Evolutionary conservation across 2,797 vertebrate genomes (phyloP).

Genomic region (Apogon hyalosoma): DNA sequence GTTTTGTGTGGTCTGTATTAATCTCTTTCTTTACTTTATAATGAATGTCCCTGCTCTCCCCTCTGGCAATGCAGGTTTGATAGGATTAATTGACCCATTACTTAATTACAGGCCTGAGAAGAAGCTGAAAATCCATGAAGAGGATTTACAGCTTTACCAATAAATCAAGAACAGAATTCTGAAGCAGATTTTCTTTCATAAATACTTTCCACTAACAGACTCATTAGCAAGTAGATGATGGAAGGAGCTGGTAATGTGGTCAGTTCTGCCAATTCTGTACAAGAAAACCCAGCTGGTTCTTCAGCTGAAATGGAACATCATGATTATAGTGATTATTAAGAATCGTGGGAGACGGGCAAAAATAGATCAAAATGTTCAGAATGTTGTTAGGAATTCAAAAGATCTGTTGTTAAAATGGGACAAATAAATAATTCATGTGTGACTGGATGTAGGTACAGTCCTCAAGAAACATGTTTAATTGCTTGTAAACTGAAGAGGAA

Average conservation of each 20-base stretch:
- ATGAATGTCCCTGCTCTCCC: slow-evolving; percentile 40
- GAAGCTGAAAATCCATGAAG: slow-evolving; percentile 69
- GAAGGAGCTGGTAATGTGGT: slow-evolving; percentile 21
- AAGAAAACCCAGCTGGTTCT: slow-evolving; percentile 21
- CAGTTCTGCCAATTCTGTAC: slow-evolving; percentile 30
- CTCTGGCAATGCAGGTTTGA: slow-evolving; percentile 47
- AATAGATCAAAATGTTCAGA: too few relatives aligned
- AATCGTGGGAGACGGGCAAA: too few relatives aligned
- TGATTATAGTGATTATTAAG: background rate
- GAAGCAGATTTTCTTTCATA: slow-evolving; percentile 47
- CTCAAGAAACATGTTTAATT: too few relatives aligned
- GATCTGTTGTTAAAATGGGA: too few relatives aligned
- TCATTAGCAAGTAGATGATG: slow-evolving; percentile 55
- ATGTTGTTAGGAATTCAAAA: too few relatives aligned
- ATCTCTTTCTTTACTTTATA: slow-evolving; percentile 37
- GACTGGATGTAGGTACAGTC: too few relatives aligned
- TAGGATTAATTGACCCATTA: slow-evolving; percentile 80
- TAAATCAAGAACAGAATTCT: slow-evolving; percentile 62
- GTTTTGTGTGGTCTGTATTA: slow-evolving; percentile 43
- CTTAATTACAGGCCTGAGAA: slow-evolving; percentile 73
- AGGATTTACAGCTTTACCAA: slow-evolving; percentile 64
- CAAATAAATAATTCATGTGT: too few relatives aligned
- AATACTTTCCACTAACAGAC: slow-evolving; percentile 54
- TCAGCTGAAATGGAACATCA: slow-evolving; percentile 13
- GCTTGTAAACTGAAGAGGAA: too few relatives aligned